Percentiles rank a stretch among this genome's conserved stretches.
phyloP scores from a whole-genome alignment of 2,797 vertebrate species.

The Acomys russatus region DNA sequence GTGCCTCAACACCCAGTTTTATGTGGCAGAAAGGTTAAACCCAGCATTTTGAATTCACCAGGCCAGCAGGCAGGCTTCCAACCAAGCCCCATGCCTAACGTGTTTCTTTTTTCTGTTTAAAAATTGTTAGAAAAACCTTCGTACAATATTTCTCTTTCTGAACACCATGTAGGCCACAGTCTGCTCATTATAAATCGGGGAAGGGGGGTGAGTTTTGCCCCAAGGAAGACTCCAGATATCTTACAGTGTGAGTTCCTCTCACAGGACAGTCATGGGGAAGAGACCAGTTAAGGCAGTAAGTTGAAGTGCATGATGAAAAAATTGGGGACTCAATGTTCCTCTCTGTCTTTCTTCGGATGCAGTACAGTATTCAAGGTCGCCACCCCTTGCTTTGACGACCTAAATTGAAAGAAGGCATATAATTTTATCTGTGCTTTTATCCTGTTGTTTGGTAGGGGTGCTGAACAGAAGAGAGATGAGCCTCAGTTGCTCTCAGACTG shows the following conservation, averaged over 20 bases:
- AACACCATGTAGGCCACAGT: rapidly evolving
- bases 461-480: not conserved
- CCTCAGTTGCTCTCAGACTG: not conserved
- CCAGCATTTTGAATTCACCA: too few relatives aligned
- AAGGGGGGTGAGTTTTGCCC: not conserved
- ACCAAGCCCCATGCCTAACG: not conserved
- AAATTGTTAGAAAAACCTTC: not conserved
- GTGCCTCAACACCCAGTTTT: not conserved
- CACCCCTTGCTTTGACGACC: not conserved
- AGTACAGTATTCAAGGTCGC: not conserved
- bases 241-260: not conserved
- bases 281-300: not conserved
- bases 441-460: not conserved
- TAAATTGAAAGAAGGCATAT: constrained; percentile 3
- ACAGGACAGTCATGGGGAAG: not conserved
- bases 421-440: not conserved
- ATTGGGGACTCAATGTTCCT: not conserved
- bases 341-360: constrained; percentile 4
- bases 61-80: not conserved
- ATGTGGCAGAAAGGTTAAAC: not conserved
- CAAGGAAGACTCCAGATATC: not conserved
- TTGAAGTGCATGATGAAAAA: not conserved
- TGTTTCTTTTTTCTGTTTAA: constrained; percentile 3
- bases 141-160: not conserved
- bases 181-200: not conserved